phyloP scores from a whole-genome alignment of 1,140 invertebrate species.

The Wasmannia auropunctata region DNA sequence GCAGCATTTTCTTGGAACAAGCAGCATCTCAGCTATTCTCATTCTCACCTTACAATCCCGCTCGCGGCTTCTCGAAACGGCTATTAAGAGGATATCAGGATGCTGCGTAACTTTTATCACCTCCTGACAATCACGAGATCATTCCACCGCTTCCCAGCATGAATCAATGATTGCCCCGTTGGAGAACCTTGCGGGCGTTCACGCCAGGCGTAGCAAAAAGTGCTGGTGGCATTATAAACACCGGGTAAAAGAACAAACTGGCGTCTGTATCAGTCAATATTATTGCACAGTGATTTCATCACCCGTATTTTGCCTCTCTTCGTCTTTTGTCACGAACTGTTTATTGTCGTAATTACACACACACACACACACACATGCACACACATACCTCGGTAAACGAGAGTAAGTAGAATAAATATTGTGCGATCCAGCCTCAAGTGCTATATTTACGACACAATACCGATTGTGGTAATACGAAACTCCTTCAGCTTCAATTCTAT shows the following conservation, averaged over 20 bases:
- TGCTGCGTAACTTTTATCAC: slow-evolving; percentile 51
- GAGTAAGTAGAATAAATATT: background rate
- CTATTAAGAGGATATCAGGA: slow-evolving; percentile 38
- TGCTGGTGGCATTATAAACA: slow-evolving; percentile 34
- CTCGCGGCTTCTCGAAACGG: background rate
- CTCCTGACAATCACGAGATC: slow-evolving; percentile 48
- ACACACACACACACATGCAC: background rate
- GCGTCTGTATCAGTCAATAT: slow-evolving; percentile 32
- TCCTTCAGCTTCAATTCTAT: background rate
- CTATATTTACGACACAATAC: background rate
- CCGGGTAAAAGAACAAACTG: slow-evolving; percentile 15
- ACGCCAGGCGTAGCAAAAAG: slow-evolving; percentile 22
- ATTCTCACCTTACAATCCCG: slow-evolving; percentile 21
- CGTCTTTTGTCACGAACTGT: slow-evolving; percentile 31
- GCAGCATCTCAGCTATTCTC: slow-evolving; percentile 22
- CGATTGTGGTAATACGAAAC: background rate
- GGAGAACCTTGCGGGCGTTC: slow-evolving; percentile 41
- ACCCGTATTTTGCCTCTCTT: background rate
- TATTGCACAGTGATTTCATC: slow-evolving; percentile 37
- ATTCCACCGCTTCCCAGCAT: slow-evolving; percentile 39
- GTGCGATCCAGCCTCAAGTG: background rate
- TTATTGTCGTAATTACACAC: slow-evolving; percentile 32
- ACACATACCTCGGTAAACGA: background rate
- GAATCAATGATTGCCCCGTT: slow-evolving; percentile 63
- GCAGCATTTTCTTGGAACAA: background rate